Evolutionary conservation across 2,797 vertebrate species (phyloP).

Genomic region (Triplophysa yarkandensis): DNA sequence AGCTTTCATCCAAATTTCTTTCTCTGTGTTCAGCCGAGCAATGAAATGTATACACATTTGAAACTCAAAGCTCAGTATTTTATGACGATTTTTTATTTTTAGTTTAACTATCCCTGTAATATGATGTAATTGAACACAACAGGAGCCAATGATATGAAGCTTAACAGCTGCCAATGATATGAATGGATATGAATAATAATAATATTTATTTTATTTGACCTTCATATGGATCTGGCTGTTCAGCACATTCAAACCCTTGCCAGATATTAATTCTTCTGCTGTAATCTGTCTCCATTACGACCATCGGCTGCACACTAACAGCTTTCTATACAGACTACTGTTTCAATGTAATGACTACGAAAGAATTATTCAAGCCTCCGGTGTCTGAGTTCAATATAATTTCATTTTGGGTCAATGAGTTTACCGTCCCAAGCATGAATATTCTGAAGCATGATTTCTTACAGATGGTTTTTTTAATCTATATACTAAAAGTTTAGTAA

Average conservation of each 20-base stretch:
- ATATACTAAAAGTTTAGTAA: neutral
- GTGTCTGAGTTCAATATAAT: conserved; percentile 14
- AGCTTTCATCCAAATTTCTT: no score
- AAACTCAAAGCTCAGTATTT: no score
- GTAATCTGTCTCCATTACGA: conserved; percentile 51
- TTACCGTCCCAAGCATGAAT: neutral
- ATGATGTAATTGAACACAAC: no score
- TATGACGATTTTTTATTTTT: no score
- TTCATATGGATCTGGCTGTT: conserved; percentile 13
- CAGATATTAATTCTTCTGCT: conserved; percentile 35
- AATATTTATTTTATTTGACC: conserved; percentile 5
- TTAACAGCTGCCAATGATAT: no score
- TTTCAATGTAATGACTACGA: conserved; percentile 23
- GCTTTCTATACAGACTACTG: conserved; percentile 28
- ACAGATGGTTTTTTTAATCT: neutral
- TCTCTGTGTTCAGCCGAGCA: no score
- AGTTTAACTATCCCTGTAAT: no score
- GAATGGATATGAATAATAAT: neutral
- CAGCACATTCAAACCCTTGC: conserved; percentile 11
- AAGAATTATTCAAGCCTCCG: conserved; percentile 2
- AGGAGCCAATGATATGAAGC: no score
- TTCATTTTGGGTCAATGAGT: conserved; percentile 17
- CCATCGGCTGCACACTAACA: conserved; percentile 43
- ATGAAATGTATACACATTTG: no score
- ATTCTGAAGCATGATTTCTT: conserved; percentile 2